Conservation (phyloP, 2,888 invertebrate species). For the Thecophora atra region DNA sequence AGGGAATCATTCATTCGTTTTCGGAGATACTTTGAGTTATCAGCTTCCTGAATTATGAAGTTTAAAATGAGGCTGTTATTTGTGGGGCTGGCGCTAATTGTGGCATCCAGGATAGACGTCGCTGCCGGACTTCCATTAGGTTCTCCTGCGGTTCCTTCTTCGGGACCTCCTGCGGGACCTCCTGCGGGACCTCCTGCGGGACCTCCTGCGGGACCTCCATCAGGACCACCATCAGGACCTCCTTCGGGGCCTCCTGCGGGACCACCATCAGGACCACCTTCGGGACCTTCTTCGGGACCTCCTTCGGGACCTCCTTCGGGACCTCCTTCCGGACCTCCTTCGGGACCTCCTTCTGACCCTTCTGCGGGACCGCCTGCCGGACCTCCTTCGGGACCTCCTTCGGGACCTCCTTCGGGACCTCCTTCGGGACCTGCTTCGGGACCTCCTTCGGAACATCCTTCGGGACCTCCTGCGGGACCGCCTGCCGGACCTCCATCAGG, state of each 20-base stretch:
- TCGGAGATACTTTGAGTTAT: not conserved
- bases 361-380: not conserved
- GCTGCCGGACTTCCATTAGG: too few species aligned
- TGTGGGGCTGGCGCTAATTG: not conserved
- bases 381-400: not conserved
- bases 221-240: too few species aligned
- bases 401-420: not conserved
- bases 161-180: too few species aligned
- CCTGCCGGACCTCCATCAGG: not conserved
- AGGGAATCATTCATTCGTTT: too few species aligned
- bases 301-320: too few species aligned
- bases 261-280: too few species aligned
- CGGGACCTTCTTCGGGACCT: too few species aligned
- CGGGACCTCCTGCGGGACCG: not conserved
- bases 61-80: not conserved
- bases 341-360: not conserved
- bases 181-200: too few species aligned
- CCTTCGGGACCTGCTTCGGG: not conserved
- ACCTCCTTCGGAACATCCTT: not conserved
- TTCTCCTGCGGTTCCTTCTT: too few species aligned
- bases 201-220: too few species aligned
- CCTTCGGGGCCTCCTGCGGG: too few species aligned
- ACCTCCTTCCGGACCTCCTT: too few species aligned
- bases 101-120: not conserved
- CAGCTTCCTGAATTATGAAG: not conserved